Base-by-base conservation (phyloP, 2,888 invertebrate genomes). In the Ectropis crepuscularia region DNA sequence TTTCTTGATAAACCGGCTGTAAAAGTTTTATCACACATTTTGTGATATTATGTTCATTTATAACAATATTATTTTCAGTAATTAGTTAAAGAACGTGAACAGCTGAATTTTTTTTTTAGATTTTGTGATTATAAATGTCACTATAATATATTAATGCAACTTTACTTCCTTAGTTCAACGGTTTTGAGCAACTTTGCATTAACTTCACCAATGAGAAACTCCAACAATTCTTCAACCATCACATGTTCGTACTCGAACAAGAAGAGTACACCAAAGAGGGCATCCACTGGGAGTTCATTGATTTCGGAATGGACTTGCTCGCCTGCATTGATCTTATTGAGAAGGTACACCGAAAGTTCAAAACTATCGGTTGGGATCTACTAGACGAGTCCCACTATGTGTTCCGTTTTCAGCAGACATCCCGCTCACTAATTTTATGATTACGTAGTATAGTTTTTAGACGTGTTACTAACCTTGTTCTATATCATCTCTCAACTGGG, bases 171-270 rank as follows among this genome's bases (percentile, higher is more conserved):
- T 94, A 99, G 99, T 98, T 94, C 95, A 99, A 99, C 95, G 98
- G 98, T 92, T 99, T 99, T 95, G 99, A 99, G 94, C 99, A 99
- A 95, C 95, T 99, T 93, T 99, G 99, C 95, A 99, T 99, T 96
- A 99, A 99, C 95, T 99, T 99, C 95, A 99, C 99, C 92, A 99
- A 99, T 93, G 99, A 99, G 94, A 98, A 99, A 94, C 95, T 99
- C 80, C 99, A 99, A 94, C 99, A 99, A 94, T 99, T 99, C 95
- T 99, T 99, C 96, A 99, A 99, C 94, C 99, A 99, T 93, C 97
- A 98, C 96, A 99, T 99, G 99, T 99, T 99, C 93, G 99, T 99
- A 78, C 95, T 99, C 92, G 99, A 99, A 93, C 99, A 99, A 96
- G 99, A 99, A 94, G 99, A 99, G 90, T 99, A 99, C 94, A 98